Base-by-base conservation (phyloP, 2,888 invertebrate species). In the Trichogramma evanescens region DNA sequence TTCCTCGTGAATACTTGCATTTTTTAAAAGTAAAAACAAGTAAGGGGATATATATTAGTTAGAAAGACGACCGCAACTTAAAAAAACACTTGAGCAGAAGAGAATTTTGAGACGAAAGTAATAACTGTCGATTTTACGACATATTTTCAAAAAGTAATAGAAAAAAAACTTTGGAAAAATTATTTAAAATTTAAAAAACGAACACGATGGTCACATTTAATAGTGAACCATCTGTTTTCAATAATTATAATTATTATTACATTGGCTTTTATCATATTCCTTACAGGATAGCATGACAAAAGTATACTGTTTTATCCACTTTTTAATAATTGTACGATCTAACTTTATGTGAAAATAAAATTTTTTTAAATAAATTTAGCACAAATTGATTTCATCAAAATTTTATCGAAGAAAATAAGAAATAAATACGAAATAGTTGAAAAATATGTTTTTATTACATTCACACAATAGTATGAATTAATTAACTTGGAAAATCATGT, bases 221-320 rank as follows among this genome's bases (percentile, higher is more conserved):
- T 68, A 61, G 66, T 58, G 64, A 65, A 68, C 68, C 67, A 62
- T 67, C 66, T 59, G 54, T 69, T 59, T 68, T 67, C 49, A 56
- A 61, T 57, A 66, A 73, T 66, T 57, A 61, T 57, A 66, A 73
- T 66, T 70, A 66, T 66, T 69, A 70, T 62, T 71, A 69, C 63
- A 70, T 73, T 58, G 71, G 76, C 71, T 78, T 75, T 65, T 78
- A 78, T 63, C 78, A 79, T 68, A 71, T 78, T 65, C 78, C 77
- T 51, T 78, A 78, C 67, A 78, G 78, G 69, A 76, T 78, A 78
- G 59, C 54, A 54, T 26, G 44, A 44, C 26, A 43, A 51, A 50
- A 50, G 6, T 51, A 52, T 58, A 59, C 40, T 54, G 40, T 58
- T 50, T 50, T 55, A 50, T 38, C 7, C n/a, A 58, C 8, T 58